Percentiles rank a stretch among this genome's conserved stretches.
These are phyloP conservation scores for Apaloderma vittatum DNA, from an alignment of 2,113 vertebrate genomes.

Conservation along the genomic window DNA sequence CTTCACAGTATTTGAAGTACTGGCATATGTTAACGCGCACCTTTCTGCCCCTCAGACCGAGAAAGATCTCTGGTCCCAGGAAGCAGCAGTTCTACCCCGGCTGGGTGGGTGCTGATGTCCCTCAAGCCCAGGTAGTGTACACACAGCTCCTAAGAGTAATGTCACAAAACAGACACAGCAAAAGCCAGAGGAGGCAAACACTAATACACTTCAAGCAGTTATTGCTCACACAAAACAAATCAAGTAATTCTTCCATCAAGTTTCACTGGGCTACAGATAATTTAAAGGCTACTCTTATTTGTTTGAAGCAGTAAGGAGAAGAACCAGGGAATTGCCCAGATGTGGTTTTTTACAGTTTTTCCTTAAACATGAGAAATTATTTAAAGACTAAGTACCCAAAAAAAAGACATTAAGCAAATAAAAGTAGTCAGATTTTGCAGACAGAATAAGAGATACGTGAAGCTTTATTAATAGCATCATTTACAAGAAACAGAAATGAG, in stretches of 20 bases:
- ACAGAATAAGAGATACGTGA: neutral
- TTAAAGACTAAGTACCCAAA: neutral
- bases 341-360: neutral
- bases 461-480: neutral
- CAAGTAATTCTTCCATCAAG: neutral
- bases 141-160: neutral
- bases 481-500: neutral
- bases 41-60: neutral
- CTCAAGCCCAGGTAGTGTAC: fast-evolving
- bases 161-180: neutral
- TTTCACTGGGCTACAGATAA: neutral
- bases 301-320: neutral
- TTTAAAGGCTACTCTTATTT: neutral
- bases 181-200: neutral
- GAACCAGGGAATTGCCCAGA: neutral
- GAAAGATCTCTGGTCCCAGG: neutral
- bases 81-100: neutral
- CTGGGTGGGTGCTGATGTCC: neutral
- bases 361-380: neutral
- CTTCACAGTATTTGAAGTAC: neutral
- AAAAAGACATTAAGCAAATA: neutral
- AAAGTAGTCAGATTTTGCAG: neutral
- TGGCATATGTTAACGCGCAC: no score
- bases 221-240: neutral
- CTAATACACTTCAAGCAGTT: neutral